Evolutionary conservation across 1,140 invertebrate species (phyloP), one percentile per base, ranked within the genome.

Genomic region (Neodiprion virginianus): DNA sequence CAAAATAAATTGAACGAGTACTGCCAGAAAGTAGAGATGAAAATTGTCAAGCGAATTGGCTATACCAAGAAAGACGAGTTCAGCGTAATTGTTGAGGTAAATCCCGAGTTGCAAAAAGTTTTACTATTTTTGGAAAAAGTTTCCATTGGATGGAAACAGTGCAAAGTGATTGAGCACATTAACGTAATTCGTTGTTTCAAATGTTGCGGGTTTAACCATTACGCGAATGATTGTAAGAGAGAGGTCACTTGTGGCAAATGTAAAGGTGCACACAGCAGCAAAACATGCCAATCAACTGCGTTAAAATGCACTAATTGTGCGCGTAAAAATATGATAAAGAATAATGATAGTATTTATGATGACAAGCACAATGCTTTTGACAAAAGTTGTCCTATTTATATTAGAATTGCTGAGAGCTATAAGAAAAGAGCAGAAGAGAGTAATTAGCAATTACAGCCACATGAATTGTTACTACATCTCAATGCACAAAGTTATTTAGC

Each of bases 401-500:
- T 5, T 48, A 61, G 47, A 75, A 71, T 75, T 61, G 50, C 61
- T 17, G 61, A 75, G 12, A 75, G 69, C 11, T 47, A 71, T 67
- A 75, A 61, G 47, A 75, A 75, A 65, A 75, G 50, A 71, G 11
- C 48, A 48, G 50, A 75, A 12, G 74, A 72, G 48, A 68, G 23
- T 40, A 68, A 72, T 47, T 75, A 75, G 70, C 71, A 72, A 67
- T 66, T 72, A 75, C 23, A 23, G 17, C 72, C 17, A 47, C 11
- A 73, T 10, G 68, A 40, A 49, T 74, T 71, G 14, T 17, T 74
- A 8, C 69, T 74, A 74, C 67, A 66, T 73, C n/a, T 76, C 11
- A 76, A 73, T 76, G 49, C 71, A 21, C 75, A 76, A 67, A 69
- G 75, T 61, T 76, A 69, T 17, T 12, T 76, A 76, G 21, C 48